Conservation (phyloP, 2,113 vertebrate genomes). For the Albula glossodonta region DNA sequence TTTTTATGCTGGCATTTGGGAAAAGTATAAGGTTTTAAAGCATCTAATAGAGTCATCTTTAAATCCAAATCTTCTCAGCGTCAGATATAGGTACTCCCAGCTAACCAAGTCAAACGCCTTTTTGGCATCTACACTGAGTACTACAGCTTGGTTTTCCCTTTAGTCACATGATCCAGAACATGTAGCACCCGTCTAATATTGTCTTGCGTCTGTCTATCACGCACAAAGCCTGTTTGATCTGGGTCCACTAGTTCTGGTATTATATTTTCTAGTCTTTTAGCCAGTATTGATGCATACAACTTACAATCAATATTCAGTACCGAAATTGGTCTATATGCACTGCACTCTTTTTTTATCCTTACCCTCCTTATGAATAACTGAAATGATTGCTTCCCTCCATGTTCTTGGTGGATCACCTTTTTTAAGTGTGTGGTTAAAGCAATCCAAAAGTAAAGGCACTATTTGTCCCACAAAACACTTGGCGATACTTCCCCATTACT, state of each 20-base stretch:
- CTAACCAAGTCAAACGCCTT: neutral
- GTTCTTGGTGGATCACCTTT: neutral
- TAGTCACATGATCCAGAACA: constrained; percentile 7
- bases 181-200: constrained; percentile 4
- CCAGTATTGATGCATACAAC: too few species aligned
- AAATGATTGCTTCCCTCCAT: constrained; percentile 19
- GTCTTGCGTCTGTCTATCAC: constrained; percentile 8
- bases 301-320: too few species aligned
- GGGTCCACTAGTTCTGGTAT: too few species aligned
- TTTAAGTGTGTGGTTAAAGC: constrained; percentile 19
- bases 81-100: constrained; percentile 5
- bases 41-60: constrained; percentile 9
- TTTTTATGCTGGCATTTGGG: constrained; percentile 7
- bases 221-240: constrained; percentile 15
- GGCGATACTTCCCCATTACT: neutral
- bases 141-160: constrained; percentile 3
- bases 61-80: neutral
- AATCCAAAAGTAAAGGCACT: constrained; percentile 9
- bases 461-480: neutral
- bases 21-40: neutral
- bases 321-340: too few species aligned
- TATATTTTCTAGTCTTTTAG: too few species aligned
- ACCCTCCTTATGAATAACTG: neutral
- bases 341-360: neutral
- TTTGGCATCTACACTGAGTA: constrained; percentile 4